A percentile compares a stretch with the other conserved stretches of the same genome.
phyloP scores from a whole-genome alignment of 2,113 vertebrate species.

The Clarias macrocephalus region DNA sequence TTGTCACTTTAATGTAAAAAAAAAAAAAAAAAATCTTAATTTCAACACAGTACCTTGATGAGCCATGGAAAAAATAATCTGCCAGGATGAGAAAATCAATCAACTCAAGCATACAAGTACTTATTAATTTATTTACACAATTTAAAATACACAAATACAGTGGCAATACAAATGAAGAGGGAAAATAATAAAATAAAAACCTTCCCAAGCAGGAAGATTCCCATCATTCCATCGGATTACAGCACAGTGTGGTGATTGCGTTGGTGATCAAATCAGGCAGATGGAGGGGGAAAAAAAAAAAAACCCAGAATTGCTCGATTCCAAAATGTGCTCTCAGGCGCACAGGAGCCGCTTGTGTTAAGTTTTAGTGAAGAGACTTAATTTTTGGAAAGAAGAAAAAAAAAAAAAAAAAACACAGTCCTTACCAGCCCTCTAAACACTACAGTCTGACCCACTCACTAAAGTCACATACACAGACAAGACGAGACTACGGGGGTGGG shows the following conservation, averaged over 20 bases:
- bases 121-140: conserved; percentile 94
- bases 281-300: conserved; percentile 29
- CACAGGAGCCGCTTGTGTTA: conserved; percentile 53
- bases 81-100: not conserved
- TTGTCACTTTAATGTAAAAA: too few relatives aligned
- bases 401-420: conserved; percentile 45
- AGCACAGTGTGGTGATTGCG: conserved; percentile 63
- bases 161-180: conserved; percentile 80
- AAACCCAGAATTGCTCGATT: conserved; percentile 40
- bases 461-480: conserved; percentile 31
- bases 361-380: conserved; percentile 39
- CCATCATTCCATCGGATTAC: conserved; percentile 70
- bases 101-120: conserved; percentile 74
- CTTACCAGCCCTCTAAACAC: conserved; percentile 57
- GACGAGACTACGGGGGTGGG: conserved; percentile 47
- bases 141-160: conserved; percentile 89
- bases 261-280: conserved; percentile 48
- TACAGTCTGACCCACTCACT: conserved; percentile 39
- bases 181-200: conserved; percentile 46
- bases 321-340: conserved; percentile 40
- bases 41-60: too few relatives aligned
- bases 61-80: too few relatives aligned
- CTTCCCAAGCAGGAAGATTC: conserved; percentile 64
- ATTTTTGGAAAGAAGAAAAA: not conserved
- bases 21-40: too few relatives aligned